These are phyloP conservation scores for Phyllopteryx taeniolatus DNA, from an alignment of 2,113 vertebrate species.

Conservation along the genomic window DNA sequence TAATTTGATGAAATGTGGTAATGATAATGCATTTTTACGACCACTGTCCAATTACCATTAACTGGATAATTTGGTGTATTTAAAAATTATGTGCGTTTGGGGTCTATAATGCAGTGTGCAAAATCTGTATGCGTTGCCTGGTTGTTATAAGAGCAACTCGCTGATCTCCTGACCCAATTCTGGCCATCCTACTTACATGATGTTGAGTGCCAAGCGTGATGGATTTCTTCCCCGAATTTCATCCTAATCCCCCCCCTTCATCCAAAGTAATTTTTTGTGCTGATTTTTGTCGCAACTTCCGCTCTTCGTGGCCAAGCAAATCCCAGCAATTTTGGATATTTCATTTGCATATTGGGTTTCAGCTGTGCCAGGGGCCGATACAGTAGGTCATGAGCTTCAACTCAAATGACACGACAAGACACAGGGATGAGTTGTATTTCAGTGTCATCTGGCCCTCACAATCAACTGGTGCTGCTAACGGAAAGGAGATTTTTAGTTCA, in stretches of 20 bases:
- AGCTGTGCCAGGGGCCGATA: constrained; percentile 13
- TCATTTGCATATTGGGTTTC: constrained; percentile 35
- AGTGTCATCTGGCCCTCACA: constrained; percentile 26
- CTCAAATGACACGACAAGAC: constrained; percentile 23
- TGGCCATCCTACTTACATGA: constrained; percentile 51
- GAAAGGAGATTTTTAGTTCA: neutral
- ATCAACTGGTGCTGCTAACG: constrained; percentile 11
- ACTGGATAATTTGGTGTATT: neutral
- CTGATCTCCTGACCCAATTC: constrained; percentile 51
- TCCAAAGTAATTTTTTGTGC: constrained; percentile 43
- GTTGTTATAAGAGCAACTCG: constrained; percentile 19
- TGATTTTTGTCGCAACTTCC: constrained; percentile 27
- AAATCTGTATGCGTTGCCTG: constrained; percentile 15
- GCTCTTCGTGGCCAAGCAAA: constrained; percentile 16
- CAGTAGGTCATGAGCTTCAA: constrained; percentile 16
- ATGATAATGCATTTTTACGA: neutral
- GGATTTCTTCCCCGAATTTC: constrained; percentile 51
- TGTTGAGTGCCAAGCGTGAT: constrained; percentile 50
- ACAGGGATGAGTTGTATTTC: constrained; percentile 19
- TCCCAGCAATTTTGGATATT: constrained; percentile 27
- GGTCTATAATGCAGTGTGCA: constrained; percentile 6
- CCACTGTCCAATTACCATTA: neutral
- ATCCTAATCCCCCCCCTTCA: constrained; percentile 50
- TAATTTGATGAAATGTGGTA: neutral
- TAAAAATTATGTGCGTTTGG: neutral